These are phyloP conservation scores for Shargacucullia verbasci DNA, from an alignment of 2,888 invertebrate genomes.

Conservation along the genomic window DNA sequence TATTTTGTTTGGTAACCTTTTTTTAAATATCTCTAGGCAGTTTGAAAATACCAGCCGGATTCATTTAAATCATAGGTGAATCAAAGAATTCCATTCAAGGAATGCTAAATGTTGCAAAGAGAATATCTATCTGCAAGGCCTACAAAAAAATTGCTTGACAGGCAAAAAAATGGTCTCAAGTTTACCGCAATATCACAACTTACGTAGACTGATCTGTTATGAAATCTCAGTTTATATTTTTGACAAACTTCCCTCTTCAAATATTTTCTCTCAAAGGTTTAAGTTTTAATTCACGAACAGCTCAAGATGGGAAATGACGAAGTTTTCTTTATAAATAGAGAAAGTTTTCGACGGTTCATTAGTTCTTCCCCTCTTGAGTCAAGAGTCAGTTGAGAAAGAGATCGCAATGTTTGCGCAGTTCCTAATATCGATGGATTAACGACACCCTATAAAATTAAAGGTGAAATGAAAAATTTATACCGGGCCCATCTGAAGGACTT, in stretches of 20 bases:
- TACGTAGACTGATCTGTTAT: constrained; percentile 1
- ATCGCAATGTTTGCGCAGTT: constrained; percentile 75
- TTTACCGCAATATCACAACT: too few relatives aligned
- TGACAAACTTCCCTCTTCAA: constrained; percentile 17
- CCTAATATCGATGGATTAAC: constrained; percentile 86
- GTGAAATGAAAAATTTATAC: constrained; percentile 71
- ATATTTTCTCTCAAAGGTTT: constrained; percentile 24
- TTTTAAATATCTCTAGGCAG: too few relatives aligned
- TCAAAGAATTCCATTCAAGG: too few relatives aligned
- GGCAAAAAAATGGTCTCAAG: too few relatives aligned
- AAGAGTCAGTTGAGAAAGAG: constrained; percentile 67
- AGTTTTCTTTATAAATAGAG: constrained; percentile 61
- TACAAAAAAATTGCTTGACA: too few relatives aligned
- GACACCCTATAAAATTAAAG: constrained; percentile 83
- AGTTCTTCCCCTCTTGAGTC: constrained; percentile 69
- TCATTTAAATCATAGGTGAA: too few relatives aligned
- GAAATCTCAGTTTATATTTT: constrained; percentile 26
- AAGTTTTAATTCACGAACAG: constrained; percentile 43
- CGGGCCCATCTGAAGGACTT: not conserved
- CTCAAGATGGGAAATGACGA: constrained; percentile 50
- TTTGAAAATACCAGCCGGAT: too few relatives aligned
- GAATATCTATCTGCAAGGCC: too few relatives aligned
- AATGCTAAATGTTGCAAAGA: too few relatives aligned
- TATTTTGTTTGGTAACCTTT: too few relatives aligned
- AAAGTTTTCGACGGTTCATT: constrained; percentile 78